phyloP scores from a whole-genome alignment of 1,140 invertebrate genomes.

The Atopsyche davidsoni region DNA sequence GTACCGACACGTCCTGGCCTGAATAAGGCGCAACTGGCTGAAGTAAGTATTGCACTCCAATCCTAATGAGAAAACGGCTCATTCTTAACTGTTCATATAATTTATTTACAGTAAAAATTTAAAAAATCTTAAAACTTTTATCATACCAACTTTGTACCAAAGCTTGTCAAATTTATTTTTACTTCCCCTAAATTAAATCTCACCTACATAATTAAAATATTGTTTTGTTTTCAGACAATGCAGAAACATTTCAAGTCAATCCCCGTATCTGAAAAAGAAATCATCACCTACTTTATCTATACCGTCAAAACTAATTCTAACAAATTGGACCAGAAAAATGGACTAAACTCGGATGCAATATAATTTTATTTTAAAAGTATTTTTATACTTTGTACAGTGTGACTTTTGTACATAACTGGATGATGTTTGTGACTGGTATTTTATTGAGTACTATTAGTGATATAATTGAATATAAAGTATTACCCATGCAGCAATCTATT shows the following conservation, averaged over 20 bases:
- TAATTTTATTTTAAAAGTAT: constrained; percentile 34
- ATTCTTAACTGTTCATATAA: not conserved
- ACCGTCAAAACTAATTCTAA: constrained; percentile 93
- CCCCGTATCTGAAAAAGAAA: constrained; percentile 90
- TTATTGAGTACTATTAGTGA: too few relatives aligned
- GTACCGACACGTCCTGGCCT: constrained; percentile 81
- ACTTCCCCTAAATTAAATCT: too few relatives aligned
- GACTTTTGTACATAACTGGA: not conserved
- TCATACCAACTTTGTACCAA: not conserved
- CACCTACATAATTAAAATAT: not conserved
- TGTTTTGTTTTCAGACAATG: constrained; percentile 60
- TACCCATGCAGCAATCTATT: too few relatives aligned
- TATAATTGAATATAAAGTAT: too few relatives aligned
- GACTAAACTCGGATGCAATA: constrained; percentile 57
- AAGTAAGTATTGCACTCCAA: constrained; percentile 63
- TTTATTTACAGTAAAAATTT: constrained; percentile 8
- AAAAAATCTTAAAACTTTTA: not conserved
- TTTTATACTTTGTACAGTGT: not conserved
- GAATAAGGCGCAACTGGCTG: constrained; percentile 91
- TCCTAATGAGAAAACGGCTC: not conserved
- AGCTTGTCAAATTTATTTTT: too few relatives aligned
- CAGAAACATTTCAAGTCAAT: constrained; percentile 94
- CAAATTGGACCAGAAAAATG: constrained; percentile 86
- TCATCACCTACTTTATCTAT: constrained; percentile 93
- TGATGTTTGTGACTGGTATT: not conserved